Evolutionary conservation across 2,888 invertebrate species (phyloP).

Genomic region (Malthinus flaveolus): DNA sequence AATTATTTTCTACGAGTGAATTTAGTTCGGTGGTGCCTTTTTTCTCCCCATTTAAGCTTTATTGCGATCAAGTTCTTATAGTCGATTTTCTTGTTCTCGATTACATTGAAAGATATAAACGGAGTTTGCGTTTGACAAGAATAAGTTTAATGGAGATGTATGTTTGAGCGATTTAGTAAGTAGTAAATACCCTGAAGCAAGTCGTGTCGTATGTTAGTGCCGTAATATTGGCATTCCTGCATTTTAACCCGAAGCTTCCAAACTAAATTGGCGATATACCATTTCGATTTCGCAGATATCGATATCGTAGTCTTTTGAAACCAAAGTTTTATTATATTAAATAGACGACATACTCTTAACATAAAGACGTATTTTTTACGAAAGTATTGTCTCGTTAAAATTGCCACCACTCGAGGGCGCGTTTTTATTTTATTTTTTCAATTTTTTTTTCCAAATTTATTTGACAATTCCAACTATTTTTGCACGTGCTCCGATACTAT

Average conservation of each 20-base stretch:
- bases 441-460: conserved; percentile 28
- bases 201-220: conserved; percentile 22
- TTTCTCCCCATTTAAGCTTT: background rate
- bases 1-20: too few relatives aligned
- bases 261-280: conserved; percentile 22
- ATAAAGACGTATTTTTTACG: conserved; percentile 26
- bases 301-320: conserved; percentile 28
- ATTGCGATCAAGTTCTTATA: background rate
- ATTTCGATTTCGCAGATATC: conserved; percentile 25
- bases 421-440: conserved; percentile 25
- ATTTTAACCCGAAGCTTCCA: conserved; percentile 18
- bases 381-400: conserved; percentile 26
- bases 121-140: conserved; percentile 38
- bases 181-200: conserved; percentile 28
- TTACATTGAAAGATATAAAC: conserved; percentile 21
- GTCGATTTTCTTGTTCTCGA: conserved; percentile 16
- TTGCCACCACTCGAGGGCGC: conserved; percentile 14
- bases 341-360: conserved; percentile 20
- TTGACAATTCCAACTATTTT: conserved; percentile 28
- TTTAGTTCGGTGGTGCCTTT: background rate
- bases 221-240: conserved; percentile 30
- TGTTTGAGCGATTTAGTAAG: conserved; percentile 37
- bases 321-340: conserved; percentile 29
- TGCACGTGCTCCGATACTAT: conserved; percentile 35
- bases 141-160: conserved; percentile 41